Conservation (phyloP, 64 coral and sea anemone species). For the Orbicella faveolata region DNA sequence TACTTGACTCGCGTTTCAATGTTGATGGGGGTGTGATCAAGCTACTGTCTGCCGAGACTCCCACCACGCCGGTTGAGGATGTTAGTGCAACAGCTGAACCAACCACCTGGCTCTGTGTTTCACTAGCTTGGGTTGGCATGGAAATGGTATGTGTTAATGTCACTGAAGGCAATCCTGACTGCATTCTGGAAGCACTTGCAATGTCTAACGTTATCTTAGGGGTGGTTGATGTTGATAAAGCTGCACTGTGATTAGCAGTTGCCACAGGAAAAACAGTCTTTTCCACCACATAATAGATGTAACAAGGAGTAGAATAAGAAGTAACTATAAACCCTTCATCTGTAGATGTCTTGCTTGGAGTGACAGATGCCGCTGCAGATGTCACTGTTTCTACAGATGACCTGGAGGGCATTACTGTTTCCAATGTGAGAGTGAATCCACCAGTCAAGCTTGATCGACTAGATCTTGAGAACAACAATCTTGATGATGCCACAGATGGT, state of each 20-base stretch:
- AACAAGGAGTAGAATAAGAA: constrained; percentile 52
- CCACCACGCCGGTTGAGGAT: neutral
- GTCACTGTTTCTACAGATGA: neutral
- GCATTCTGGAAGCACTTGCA: neutral
- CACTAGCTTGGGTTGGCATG: constrained; percentile 7
- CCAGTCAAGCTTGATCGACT: neutral
- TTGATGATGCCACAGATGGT: neutral
- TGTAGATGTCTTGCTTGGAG: constrained; percentile 17
- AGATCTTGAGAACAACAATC: neutral
- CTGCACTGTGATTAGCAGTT: constrained; percentile 13
- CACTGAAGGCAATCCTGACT: constrained; percentile 4
- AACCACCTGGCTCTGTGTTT: neutral
- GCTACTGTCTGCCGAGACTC: neutral
- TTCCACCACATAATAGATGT: constrained; percentile 59
- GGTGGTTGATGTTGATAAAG: neutral
- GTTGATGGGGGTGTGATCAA: neutral
- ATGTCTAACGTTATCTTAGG: constrained; percentile 18
- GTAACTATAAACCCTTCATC: constrained; percentile 26
- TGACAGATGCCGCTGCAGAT: neutral
- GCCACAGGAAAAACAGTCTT: constrained; percentile 22
- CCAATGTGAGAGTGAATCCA: neutral
- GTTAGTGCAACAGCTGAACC: neutral
- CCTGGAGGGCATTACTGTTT: neutral
- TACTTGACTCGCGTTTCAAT: too few species aligned
- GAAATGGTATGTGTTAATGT: constrained; percentile 19